Percentiles rank a stretch among this genome's conserved stretches.
These are phyloP conservation scores for Pseudochirops cupreus DNA, from an alignment of 2,797 vertebrate genomes.

Conservation along the genomic window DNA sequence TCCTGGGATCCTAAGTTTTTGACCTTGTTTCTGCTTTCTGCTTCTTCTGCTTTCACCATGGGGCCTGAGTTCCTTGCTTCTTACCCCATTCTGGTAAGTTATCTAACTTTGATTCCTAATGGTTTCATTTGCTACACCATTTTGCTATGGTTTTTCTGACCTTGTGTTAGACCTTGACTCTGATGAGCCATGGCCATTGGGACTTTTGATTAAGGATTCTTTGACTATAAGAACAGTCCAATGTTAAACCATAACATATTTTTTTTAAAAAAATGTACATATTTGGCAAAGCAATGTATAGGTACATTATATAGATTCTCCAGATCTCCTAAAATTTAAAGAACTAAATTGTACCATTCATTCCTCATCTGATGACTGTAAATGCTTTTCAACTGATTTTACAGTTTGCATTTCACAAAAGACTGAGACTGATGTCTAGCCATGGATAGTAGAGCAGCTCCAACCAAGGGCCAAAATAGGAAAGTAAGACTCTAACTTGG, in stretches of 20 bases:
- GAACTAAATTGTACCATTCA: background rate
- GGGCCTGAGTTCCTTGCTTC: background rate
- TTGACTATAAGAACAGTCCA: background rate
- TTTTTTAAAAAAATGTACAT: background rate
- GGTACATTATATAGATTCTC: background rate
- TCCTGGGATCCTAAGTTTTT: background rate
- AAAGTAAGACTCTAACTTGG: background rate
- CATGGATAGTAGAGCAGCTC: background rate
- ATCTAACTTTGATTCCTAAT: background rate
- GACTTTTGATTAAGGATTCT: background rate
- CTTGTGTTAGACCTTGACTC: background rate
- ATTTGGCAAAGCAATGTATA: background rate
- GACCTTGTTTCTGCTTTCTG: background rate
- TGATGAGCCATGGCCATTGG: background rate
- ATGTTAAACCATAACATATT: background rate
- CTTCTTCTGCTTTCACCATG: background rate
- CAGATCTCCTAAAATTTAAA: background rate
- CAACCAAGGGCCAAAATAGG: background rate
- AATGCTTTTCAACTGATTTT: background rate
- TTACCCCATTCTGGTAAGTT: background rate
- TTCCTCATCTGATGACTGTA: background rate
- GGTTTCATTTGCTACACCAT: background rate
- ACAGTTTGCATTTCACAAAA: background rate
- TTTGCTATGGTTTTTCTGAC: background rate
- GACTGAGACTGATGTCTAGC: background rate